Base-by-base conservation (phyloP, 1,140 invertebrate genomes). In the Drosophila pseudoananassae region DNA sequence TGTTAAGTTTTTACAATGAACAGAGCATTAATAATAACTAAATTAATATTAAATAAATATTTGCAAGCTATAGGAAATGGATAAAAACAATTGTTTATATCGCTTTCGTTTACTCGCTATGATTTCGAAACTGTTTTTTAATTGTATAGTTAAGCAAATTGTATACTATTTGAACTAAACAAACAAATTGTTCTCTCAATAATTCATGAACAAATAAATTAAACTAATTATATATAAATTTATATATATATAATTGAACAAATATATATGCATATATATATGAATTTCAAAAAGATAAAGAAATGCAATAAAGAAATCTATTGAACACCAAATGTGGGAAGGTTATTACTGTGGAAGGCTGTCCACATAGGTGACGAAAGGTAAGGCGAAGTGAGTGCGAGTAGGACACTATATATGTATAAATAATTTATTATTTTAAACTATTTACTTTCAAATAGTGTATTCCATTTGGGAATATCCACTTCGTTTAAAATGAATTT, bases 1-100 rank as follows among this genome's bases (percentile, higher is more conserved):
- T 87, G 83, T 87, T 87, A 87, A 87, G 83, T 87, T 87, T 87
- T 87, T 87, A 87, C 78, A 88, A 88, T 88, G 82, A 60, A 76
- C 51, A 79, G 60, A 71, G 61, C 78, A 77, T 82, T 78, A 82
- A 78, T 76, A 81, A 74, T 38, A 77, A 76, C 57, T 69, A 83
- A 78, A 54, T 77, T 83, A 88, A 76, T 55, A 76, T 65, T 65
- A 85, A 70, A 69, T 61, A 77, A 12, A 40, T 40, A 43, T 43
- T 40, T 66, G 73, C 70, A 73, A 63, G 49, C 81, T 74, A 73
- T 73, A 64, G 56, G 27, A 49, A 72, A 60, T 60, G 47, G 57
- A 71, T 65, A 54, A 9, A 52, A 71, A 72, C 60, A 64, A 56
- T 77, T 70, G 63, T 87, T 87, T 71, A 52, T 66, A 80, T 66